Conservation (phyloP, 53 echinoderm and acorn worm species). For the Apostichopus leukothele region DNA sequence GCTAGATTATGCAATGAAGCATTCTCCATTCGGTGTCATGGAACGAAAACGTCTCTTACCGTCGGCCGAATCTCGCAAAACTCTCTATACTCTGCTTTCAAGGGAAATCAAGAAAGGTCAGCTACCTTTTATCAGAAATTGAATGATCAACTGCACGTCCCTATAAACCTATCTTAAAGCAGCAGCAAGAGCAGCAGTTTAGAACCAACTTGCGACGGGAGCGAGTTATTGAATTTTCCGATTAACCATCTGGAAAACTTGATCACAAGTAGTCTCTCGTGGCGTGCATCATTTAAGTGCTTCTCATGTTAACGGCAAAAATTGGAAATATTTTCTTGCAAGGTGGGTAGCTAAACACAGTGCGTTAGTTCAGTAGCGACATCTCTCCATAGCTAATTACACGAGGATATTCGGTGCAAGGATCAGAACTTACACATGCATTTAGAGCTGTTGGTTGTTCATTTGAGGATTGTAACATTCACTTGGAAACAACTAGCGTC, state of each 20-base stretch:
- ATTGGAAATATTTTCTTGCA: neutral
- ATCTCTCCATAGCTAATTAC: neutral
- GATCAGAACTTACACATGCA: neutral
- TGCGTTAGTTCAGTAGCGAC: neutral
- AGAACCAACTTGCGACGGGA: neutral
- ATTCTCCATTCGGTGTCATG: neutral
- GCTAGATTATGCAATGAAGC: too few species aligned
- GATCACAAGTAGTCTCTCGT: neutral
- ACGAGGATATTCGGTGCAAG: neutral
- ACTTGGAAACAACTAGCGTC: neutral
- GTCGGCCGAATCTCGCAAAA: neutral
- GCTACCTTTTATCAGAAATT: slow-evolving; percentile 1
- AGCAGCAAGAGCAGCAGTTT: neutral
- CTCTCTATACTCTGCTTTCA: neutral
- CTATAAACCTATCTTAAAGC: neutral
- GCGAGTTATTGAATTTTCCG: slow-evolving; percentile 23
- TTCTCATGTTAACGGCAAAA: neutral
- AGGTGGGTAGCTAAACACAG: neutral
- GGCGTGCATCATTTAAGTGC: neutral
- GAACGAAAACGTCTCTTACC: neutral
- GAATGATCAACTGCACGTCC: slow-evolving; percentile 20
- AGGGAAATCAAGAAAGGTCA: slow-evolving; percentile 31
- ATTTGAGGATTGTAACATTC: neutral
- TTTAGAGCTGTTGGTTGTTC: neutral
- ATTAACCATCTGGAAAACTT: slow-evolving; percentile 16